phyloP scores from a whole-genome alignment of 2,797 vertebrate species.

The Setipinna tenuifilis region DNA sequence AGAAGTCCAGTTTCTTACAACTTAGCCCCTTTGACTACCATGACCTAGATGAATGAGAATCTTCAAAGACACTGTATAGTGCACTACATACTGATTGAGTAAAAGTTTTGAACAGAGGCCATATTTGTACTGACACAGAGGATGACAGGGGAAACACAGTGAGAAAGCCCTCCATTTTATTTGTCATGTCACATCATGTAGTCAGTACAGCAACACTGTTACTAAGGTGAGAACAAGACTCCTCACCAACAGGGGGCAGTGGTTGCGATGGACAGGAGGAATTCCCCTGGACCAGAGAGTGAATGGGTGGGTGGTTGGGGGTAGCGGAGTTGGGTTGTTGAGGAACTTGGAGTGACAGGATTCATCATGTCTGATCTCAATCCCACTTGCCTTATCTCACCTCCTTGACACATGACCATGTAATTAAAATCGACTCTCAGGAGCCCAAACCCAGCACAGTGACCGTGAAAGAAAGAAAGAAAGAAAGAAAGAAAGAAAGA shows the following conservation, averaged over 20 bases:
- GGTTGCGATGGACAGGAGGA: background rate
- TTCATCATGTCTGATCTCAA: constrained; percentile 7
- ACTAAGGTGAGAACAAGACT: background rate
- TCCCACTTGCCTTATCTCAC: background rate
- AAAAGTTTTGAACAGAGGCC: too few relatives aligned
- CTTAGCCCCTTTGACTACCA: too few relatives aligned
- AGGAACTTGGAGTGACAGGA: background rate
- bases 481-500: background rate
- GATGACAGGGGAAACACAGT: background rate
- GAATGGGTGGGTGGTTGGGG: background rate
- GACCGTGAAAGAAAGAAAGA: background rate
- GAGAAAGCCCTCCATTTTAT: background rate
- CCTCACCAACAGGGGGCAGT: background rate
- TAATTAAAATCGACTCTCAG: background rate
- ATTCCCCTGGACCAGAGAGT: background rate
- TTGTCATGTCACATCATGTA: background rate
- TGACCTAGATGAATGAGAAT: too few relatives aligned
- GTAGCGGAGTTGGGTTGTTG: background rate
- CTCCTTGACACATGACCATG: background rate
- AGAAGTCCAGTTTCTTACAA: too few relatives aligned
- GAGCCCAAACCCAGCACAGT: background rate
- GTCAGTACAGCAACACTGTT: too few relatives aligned
- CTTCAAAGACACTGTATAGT: too few relatives aligned
- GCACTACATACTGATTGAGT: too few relatives aligned
- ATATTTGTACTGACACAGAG: too few relatives aligned